Evolutionary conservation across 1,140 invertebrate genomes (phyloP).

Genomic region (Diplogasteroides magnus): DNA sequence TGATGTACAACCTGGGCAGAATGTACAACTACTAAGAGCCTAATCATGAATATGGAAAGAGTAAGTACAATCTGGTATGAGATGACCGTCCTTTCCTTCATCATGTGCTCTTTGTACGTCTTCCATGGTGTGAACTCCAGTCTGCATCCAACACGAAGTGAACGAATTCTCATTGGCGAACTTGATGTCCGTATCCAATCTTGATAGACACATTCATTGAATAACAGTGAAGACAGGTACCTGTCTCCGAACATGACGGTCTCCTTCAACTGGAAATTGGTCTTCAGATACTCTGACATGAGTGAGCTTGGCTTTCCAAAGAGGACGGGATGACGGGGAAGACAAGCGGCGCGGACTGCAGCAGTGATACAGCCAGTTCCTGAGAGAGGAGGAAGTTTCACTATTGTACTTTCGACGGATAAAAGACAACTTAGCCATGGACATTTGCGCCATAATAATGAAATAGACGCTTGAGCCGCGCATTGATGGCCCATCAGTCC

Average conservation of each 20-base stretch:
- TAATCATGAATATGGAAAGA: too few species aligned
- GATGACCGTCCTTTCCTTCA: too few species aligned
- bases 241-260: conserved; percentile 90
- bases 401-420: background rate
- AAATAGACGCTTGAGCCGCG: background rate
- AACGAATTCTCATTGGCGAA: conserved; percentile 72
- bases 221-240: too few species aligned
- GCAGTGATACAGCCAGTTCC: conserved; percentile 36
- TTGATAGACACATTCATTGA: conserved; percentile 22
- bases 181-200: conserved; percentile 77
- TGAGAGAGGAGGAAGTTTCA: conserved; percentile 43
- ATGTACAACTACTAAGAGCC: too few species aligned
- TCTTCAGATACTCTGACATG: conserved; percentile 61
- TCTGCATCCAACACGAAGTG: conserved; percentile 72
- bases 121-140: conserved; percentile 71
- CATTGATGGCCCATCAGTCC: background rate
- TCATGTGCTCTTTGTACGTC: conserved; percentile 62
- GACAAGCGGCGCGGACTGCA: conserved; percentile 69
- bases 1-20: too few species aligned
- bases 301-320: conserved; percentile 77
- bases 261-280: conserved; percentile 63
- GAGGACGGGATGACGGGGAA: conserved; percentile 68
- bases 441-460: too few species aligned
- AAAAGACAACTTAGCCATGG: background rate
- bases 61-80: too few species aligned